Evolutionary conservation across 2,888 invertebrate genomes (phyloP).

Genomic region (Tetragonisca angustula): DNA sequence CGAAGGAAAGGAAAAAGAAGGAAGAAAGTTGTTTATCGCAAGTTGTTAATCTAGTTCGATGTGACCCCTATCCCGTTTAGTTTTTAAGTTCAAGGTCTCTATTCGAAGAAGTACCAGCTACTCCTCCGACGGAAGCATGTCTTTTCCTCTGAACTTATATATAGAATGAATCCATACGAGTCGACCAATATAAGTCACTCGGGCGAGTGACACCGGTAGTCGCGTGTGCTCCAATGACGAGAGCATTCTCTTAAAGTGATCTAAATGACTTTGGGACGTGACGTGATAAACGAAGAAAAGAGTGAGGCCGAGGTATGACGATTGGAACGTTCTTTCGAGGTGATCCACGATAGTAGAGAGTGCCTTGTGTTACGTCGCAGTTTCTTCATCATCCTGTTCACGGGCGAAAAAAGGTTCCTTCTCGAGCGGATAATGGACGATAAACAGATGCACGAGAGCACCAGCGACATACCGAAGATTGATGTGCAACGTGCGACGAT

Average conservation of each 20-base stretch:
- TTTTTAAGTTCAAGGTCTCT: constrained; percentile 58
- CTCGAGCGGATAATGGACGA: constrained; percentile 4
- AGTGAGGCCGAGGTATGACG: constrained; percentile 58
- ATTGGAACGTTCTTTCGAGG: constrained; percentile 61
- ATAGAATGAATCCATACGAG: constrained; percentile 52
- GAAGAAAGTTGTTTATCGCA: background rate
- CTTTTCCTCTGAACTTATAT: constrained; percentile 57
- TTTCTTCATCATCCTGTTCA: constrained; percentile 33
- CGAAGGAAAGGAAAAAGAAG: background rate
- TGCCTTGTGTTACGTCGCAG: constrained; percentile 54
- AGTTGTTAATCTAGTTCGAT: background rate
- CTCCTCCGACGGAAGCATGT: constrained; percentile 43
- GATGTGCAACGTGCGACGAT: constrained; percentile 10
- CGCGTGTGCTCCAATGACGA: constrained; percentile 60
- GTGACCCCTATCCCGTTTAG: constrained; percentile 30
- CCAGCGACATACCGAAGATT: constrained; percentile 16
- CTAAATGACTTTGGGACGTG: constrained; percentile 63
- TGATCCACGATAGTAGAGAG: constrained; percentile 59
- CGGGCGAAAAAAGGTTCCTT: background rate
- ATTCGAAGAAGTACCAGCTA: constrained; percentile 40
- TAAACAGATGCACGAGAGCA: background rate
- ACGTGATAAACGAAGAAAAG: constrained; percentile 65
- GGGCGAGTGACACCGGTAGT: constrained; percentile 61
- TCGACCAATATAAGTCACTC: constrained; percentile 62
- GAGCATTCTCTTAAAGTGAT: constrained; percentile 61